Evolutionary conservation across 2,113 vertebrate species (phyloP).

Genomic region (Etia nguti): DNA sequence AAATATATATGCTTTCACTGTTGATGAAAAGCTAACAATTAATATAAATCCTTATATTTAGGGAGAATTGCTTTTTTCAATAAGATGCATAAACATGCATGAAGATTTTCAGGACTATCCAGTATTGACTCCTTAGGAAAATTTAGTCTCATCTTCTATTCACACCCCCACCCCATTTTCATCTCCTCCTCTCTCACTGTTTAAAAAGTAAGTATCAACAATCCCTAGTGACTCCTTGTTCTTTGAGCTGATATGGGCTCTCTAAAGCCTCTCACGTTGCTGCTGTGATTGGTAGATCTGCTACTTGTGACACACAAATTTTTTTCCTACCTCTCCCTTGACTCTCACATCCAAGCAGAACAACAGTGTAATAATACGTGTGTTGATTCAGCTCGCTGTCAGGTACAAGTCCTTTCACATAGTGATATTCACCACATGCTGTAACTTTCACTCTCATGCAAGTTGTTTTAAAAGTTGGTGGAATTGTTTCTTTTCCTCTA

Average conservation of each 20-base stretch:
- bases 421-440: not conserved
- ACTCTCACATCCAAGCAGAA: not conserved
- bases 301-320: not conserved
- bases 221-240: not conserved
- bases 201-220: not conserved
- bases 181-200: not conserved
- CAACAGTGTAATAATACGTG: not conserved
- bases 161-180: not conserved
- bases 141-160: not conserved
- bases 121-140: not conserved
- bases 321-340: not conserved
- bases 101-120: not conserved
- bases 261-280: not conserved
- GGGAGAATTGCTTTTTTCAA: not conserved
- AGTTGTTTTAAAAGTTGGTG: not conserved
- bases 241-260: conserved; percentile 19
- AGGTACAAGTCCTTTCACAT: not conserved
- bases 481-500: not conserved
- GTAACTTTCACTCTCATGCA: not conserved
- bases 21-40: not conserved
- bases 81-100: not conserved
- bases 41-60: not conserved
- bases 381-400: conserved; percentile 1
- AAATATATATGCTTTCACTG: not conserved
- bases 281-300: not conserved